Evolutionary conservation across 37 sponge, comb jelly and placozoan species (phyloP).

Genomic region (Beroe ovata): DNA sequence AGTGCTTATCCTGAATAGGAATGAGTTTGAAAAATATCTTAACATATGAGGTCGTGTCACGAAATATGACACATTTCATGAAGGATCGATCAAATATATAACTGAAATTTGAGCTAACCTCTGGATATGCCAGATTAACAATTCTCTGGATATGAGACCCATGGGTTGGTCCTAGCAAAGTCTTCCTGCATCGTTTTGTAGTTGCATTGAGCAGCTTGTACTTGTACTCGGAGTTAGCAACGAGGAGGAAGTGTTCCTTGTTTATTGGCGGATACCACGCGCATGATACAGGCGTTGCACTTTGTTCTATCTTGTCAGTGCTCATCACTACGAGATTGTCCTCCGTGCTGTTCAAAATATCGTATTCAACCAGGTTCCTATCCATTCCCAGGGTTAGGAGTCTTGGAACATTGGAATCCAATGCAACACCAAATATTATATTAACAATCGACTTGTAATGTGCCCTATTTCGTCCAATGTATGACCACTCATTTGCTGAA

Average conservation of each 20-base stretch:
- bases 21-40: not conserved
- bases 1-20: conserved; percentile 65
- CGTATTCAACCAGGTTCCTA: conserved; percentile 88
- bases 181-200: conserved; percentile 92
- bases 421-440: conserved; percentile 78
- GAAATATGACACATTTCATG: no score
- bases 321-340: conserved; percentile 79
- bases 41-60: no score
- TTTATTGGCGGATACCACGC: conserved; percentile 90
- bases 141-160: conserved; percentile 73
- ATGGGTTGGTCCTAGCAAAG: conserved; percentile 89
- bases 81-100: not conserved
- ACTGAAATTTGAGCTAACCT: not conserved
- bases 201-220: conserved; percentile 89
- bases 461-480: conserved; percentile 80
- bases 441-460: conserved; percentile 88
- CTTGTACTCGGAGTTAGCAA: conserved; percentile 87
- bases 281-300: conserved; percentile 80
- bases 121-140: conserved; percentile 35
- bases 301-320: conserved; percentile 89
- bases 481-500: conserved; percentile 70
- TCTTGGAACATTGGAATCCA: conserved; percentile 74
- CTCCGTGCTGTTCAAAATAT: conserved; percentile 75
- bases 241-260: conserved; percentile 89
- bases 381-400: conserved; percentile 85